Evolutionary conservation across 2,888 invertebrate genomes (phyloP).

Genomic region (Drosophila aldrichi): DNA sequence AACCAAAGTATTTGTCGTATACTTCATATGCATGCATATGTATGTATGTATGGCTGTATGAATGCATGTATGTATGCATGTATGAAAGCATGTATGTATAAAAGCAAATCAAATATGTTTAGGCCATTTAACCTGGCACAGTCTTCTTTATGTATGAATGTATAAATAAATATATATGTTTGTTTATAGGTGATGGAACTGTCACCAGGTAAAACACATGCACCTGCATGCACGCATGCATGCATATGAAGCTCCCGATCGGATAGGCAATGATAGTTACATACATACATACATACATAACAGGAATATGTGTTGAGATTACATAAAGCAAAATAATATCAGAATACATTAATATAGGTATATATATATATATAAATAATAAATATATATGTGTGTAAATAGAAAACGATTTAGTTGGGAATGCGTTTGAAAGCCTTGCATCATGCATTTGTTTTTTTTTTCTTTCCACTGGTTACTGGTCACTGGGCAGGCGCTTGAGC

Average conservation of each 20-base stretch:
- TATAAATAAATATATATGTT: neutral
- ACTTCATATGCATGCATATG: slow-evolving; percentile 45
- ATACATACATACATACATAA: slow-evolving; percentile 12
- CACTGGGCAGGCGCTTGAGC: slow-evolving; percentile 41
- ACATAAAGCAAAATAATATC: slow-evolving; percentile 31
- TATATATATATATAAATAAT: slow-evolving; percentile 1
- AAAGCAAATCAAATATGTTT: slow-evolving; percentile 7
- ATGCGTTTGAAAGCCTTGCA: slow-evolving; percentile 52
- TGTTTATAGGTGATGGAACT: slow-evolving; percentile 21
- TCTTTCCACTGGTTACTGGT: slow-evolving; percentile 25
- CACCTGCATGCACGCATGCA: slow-evolving; percentile 15
- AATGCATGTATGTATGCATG: neutral
- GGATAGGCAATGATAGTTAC: slow-evolving; percentile 9
- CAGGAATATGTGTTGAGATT: slow-evolving; percentile 36
- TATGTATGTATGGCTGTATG: neutral
- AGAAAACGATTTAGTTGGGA: slow-evolving; percentile 25
- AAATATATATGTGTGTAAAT: neutral
- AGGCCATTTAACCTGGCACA: slow-evolving; percentile 26
- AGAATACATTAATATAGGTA: slow-evolving; percentile 20
- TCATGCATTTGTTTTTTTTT: slow-evolving; percentile 54
- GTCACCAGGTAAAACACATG: slow-evolving; percentile 45
- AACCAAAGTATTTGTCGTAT: slow-evolving; percentile 29
- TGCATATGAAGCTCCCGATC: slow-evolving; percentile 36
- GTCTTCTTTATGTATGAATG: slow-evolving; percentile 27
- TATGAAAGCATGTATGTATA: slow-evolving; percentile 4